Conservation (phyloP, 92 coral and sea anemone genomes). For the Muricea muricata region DNA sequence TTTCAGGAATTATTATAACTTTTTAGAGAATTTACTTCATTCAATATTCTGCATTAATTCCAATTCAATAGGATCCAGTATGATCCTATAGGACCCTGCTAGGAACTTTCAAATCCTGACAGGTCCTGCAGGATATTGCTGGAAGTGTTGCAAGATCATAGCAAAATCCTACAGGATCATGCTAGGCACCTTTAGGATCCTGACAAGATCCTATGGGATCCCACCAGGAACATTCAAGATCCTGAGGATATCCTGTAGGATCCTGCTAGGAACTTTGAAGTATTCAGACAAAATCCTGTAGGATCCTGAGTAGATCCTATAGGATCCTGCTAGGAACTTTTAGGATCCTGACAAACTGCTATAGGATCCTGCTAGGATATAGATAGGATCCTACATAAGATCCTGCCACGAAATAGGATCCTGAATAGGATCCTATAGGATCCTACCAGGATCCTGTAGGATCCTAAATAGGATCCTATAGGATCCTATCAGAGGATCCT, state of each 20-base stretch:
- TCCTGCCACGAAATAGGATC: not conserved
- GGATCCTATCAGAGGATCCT: not conserved
- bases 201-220: no score
- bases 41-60: no score
- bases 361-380: not conserved
- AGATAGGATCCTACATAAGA: not conserved
- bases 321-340: not conserved
- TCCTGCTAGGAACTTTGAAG: not conserved
- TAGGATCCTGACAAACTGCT: not conserved
- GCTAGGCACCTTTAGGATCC: no score
- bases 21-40: no score
- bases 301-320: not conserved
- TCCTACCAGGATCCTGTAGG: not conserved
- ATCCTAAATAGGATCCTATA: not conserved
- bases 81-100: no score
- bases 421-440: not conserved
- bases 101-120: no score
- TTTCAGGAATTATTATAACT: not conserved
- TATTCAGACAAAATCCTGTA: no score
- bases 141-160: no score
- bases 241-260: no score
- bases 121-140: no score
- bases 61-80: not conserved
- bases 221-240: no score
- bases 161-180: no score